Conservation (phyloP, 2,888 invertebrate species). For the Lasioglossum marginatum region DNA sequence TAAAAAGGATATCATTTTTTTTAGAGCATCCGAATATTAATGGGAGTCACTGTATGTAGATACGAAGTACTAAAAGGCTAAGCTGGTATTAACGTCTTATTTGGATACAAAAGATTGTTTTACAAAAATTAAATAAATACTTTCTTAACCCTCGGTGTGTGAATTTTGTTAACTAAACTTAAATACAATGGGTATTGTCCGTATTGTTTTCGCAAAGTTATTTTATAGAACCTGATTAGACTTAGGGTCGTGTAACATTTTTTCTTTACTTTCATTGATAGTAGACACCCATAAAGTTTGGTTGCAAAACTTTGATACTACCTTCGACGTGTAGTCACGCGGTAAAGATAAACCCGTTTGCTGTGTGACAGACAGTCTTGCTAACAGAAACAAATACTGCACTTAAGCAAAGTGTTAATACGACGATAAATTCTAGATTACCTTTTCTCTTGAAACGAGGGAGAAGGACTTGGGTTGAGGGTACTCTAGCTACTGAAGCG, state of each 20-base stretch:
- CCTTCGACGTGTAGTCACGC: not conserved
- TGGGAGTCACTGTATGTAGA: no score
- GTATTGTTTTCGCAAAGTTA: not conserved
- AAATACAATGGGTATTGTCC: no score
- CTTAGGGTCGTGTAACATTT: not conserved
- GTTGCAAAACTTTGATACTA: not conserved
- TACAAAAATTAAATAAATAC: no score
- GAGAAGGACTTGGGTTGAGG: constrained; percentile 27
- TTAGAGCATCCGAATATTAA: no score
- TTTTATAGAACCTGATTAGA: not conserved
- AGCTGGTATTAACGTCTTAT: no score
- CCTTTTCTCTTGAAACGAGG: constrained; percentile 29
- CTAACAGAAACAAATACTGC: constrained; percentile 73
- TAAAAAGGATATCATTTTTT: no score
- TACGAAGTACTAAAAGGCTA: no score
- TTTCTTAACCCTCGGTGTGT: not conserved
- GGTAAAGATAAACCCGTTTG: constrained; percentile 5
- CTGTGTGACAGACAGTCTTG: constrained; percentile 29
- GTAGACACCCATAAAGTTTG: not conserved
- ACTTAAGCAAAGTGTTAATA: constrained; percentile 76
- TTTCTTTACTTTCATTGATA: not conserved
- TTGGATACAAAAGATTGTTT: no score
- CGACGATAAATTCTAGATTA: constrained; percentile 76
- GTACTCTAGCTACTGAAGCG: constrained; percentile 22
- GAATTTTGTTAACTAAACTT: no score